Evolutionary conservation across 1,140 invertebrate genomes (phyloP), one percentile per base, ranked within the genome.

Genomic region (Cyrtorhinus lividipennis): DNA sequence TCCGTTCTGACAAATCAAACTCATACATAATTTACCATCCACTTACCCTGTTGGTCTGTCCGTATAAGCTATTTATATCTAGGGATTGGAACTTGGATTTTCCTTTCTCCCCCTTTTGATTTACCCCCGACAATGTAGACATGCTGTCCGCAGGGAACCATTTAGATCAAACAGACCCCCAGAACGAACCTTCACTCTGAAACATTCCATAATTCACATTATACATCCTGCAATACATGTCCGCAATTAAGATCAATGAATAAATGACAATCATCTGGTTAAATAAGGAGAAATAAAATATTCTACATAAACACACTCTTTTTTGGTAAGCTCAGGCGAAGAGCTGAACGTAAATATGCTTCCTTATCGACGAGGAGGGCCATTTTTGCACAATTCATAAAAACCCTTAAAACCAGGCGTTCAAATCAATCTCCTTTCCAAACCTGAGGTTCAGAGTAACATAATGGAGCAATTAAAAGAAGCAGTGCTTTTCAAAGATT

Each of bases 11-110:
- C n/a, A n/a, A n/a, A n/a, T n/a, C n/a, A n/a, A n/a, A n/a, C n/a
- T n/a, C 30, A 38, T 38, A 38, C 30, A 38, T 38, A 38, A 8
- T 38, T 38, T 38, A 15, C 30, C 46, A 63, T 62, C n/a, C 68
- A 83, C 84, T 82, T 75, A 88, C 85, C 79, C 83, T 83, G 74
- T 82, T 87, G 74, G 83, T 86, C 79, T 89, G 90, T 77, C 88
- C 89, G 77, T 94, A 95, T 75, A 95, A 83, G 81, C 81, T 92
- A 87, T 96, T 96, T 83, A 96, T 95, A 82, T 96, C 91, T 79
- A 95, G 83, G 75, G 91, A 87, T 78, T 92, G 88, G 81, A 85
- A 96, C 82, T 92, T 95, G 76, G 84, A 83, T 83, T 93, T 94
- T 81, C 84, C 84, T 86, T 90, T 90, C 86, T 91, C 88, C 85